Evolutionary conservation across 2,888 invertebrate species (phyloP), one percentile per base, ranked within the genome.

Genomic region (Glaucopsyche alexis): DNA sequence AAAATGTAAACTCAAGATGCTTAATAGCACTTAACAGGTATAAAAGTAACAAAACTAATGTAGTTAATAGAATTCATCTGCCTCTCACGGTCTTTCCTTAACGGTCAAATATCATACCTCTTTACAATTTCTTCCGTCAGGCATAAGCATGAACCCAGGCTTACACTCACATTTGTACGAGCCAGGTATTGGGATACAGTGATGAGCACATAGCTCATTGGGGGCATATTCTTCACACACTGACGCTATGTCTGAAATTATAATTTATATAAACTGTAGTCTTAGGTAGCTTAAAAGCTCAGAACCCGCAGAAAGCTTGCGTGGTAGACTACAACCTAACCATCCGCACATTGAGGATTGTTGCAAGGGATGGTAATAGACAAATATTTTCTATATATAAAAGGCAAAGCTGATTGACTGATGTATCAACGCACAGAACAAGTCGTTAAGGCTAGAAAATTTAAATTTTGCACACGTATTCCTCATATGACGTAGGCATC

Each of bases 151-250:
- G 79, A 93, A 96, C 0, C 96, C 96, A 73, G 95, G 93, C 71
- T 94, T 94, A 81, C 97, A 97, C 77, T 94, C 94, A 81, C 97
- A 96, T 76, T 88, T 93, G 81, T 95, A 96, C 0, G 96, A 96
- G 0, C 95, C 95, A 0, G 94, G 95, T 0, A 95, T 93, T 2
- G 97, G 95, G 40, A 96, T 94, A 82, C 97, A 97, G 79, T 95
- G 94, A 79, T 97, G 97, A 0, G 96, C 95, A 84, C 97, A 97
- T 14, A 96, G 87, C 80, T 92, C 92, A 65, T 93, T 94, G 0
- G 93, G 93, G 0, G 93, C 91, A 55, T 87, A 84, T 0, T 90
- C 89, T 74, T 93, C 93, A 71, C 92, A 93, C 0, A 88, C 47
- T 0, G 77, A 77, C 7, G 76, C 74, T 0, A 81, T 80, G 29